Evolutionary conservation across 2,113 vertebrate genomes (phyloP), one percentile per base, ranked within the genome.

Genomic region (Trematomus loennbergii): DNA sequence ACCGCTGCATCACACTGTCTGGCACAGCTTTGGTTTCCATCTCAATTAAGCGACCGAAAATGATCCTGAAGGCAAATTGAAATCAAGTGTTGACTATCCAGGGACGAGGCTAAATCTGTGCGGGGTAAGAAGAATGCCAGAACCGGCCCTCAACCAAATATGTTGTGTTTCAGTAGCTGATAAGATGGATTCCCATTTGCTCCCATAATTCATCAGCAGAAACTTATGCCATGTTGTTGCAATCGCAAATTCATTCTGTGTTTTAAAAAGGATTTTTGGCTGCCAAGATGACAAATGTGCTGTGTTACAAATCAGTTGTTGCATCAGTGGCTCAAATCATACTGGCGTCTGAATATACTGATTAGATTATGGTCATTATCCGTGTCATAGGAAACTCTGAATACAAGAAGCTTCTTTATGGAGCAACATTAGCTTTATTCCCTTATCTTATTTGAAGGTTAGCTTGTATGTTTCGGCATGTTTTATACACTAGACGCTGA

Each of bases 1-100:
- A 54, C 9, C 0, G 22, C 80, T 46, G 63, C 76, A 59, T 77
- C 68, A 61, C 67, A 69, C 36, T 50, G 40, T 57, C 43, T 18
- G 64, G 33, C 60, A 64, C 74, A 43, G 22, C 61, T 18, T 11
- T 18, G 25, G 50, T 69, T 87, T 85, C 72, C 67, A 53, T 83
- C 75, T 78, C 63, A 86, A 86, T 86, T 84, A 83, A 79, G 43
- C n/a, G 5, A 17, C 17, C 0, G 7, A 73, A 74, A 80, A 79
- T 70, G n/a, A 43, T 66, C 66, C 50, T 45, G 53, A 76, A 77
- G 72, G 73, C 59, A 78, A 86, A 87, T 13, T 67, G 55, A 77
- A 81, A 74, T 54, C 58, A 65, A 74, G 53, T 18, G 49, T 72
- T 53, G 46, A 54, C 36, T 50, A 43, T 73, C 17, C 9, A 20